Conservation (phyloP, 2,113 vertebrate species). For the Hemicordylus capensis region DNA sequence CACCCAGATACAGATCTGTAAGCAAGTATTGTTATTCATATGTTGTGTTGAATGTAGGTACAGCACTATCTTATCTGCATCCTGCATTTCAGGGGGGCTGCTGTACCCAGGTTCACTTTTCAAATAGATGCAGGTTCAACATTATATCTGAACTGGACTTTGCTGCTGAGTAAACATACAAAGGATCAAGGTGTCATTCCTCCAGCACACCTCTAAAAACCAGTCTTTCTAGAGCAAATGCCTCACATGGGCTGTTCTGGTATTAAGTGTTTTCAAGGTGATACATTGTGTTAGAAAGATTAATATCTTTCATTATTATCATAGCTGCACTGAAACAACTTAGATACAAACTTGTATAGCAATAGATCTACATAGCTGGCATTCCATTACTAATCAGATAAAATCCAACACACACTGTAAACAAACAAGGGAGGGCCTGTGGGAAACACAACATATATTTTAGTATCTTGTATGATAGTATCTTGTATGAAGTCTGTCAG, state of each 20-base stretch:
- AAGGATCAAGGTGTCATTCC: not conserved
- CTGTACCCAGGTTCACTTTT: too few species aligned
- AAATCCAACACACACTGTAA: constrained; percentile 8
- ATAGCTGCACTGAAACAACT: not conserved
- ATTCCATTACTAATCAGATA: not conserved
- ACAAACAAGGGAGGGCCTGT: constrained; percentile 1
- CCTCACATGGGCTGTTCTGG: not conserved
- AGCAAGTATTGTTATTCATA: too few species aligned
- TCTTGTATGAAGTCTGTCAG: not conserved
- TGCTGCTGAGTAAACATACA: not conserved
- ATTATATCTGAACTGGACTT: not conserved
- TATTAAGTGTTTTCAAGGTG: constrained; percentile 35
- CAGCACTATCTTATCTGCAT: too few species aligned
- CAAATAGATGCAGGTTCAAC: too few species aligned
- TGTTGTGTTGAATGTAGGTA: too few species aligned
- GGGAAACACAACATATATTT: constrained; percentile 27
- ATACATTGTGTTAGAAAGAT: constrained; percentile 4
- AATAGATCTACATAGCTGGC: not conserved
- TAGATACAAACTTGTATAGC: constrained; percentile 5
- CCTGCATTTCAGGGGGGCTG: too few species aligned
- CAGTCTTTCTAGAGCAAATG: constrained; percentile 1
- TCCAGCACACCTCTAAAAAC: not conserved
- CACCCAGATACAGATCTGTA: too few species aligned
- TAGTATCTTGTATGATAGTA: constrained; percentile 9
- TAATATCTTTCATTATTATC: not conserved